Evolutionary conservation across 2,888 invertebrate genomes (phyloP).

Genomic region (Lydus trimaculatus): DNA sequence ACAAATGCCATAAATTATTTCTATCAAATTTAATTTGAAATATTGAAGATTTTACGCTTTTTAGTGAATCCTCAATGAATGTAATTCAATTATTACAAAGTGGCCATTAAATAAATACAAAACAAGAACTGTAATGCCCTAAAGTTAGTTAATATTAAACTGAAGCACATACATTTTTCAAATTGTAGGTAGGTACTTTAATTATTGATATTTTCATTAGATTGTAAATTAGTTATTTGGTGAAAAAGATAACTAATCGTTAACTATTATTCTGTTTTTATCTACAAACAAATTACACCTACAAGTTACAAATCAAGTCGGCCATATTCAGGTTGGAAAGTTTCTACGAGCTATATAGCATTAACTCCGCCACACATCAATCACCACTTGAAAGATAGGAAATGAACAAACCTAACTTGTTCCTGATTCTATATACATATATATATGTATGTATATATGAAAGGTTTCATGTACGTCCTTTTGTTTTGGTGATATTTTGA

Average conservation of each 20-base stretch:
- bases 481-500: constrained; percentile 43
- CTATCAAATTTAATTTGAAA: no score
- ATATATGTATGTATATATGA: neutral
- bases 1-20: no score
- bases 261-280: neutral
- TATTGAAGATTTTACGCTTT: no score
- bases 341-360: constrained; percentile 36
- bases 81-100: no score
- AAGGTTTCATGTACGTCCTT: constrained; percentile 48
- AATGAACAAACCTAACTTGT: constrained; percentile 59
- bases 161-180: no score
- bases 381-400: constrained; percentile 60
- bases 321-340: constrained; percentile 46
- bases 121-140: no score
- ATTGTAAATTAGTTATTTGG: neutral
- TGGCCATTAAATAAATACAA: no score
- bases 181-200: neutral
- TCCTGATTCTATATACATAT: constrained; percentile 45
- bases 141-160: neutral
- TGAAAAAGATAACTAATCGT: neutral
- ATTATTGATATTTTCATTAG: neutral
- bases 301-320: constrained; percentile 41
- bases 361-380: constrained; percentile 56
- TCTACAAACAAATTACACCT: constrained; percentile 1
- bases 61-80: no score